These are phyloP conservation scores for Aphelocoma coerulescens DNA, from an alignment of 2,113 vertebrate species.

Conservation along the genomic window DNA sequence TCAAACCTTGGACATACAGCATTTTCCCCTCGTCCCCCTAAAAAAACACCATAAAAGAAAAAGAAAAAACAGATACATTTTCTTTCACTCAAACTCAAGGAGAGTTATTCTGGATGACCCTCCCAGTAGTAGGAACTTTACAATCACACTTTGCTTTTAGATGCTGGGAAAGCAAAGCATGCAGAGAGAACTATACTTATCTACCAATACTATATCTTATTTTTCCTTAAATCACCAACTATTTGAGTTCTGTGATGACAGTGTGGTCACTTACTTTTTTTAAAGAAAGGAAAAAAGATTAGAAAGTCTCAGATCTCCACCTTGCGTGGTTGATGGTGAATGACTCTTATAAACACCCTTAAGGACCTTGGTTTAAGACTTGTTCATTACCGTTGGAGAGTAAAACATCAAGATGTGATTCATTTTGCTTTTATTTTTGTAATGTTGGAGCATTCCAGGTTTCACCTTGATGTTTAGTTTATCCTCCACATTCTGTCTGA, in stretches of 20 bases:
- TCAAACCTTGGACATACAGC: not conserved
- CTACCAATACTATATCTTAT: not conserved
- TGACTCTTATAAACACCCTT: not conserved
- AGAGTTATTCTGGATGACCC: not conserved
- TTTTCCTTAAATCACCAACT: not conserved
- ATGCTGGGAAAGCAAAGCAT: not conserved
- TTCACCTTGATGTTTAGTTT: not conserved
- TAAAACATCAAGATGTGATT: not conserved
- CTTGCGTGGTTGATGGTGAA: not conserved
- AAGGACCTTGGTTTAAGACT: not conserved
- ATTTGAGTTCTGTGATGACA: not conserved
- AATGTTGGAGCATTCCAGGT: not conserved
- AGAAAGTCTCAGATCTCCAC: not conserved
- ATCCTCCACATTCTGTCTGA: not conserved
- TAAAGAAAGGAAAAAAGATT: not conserved
- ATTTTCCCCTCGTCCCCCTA: not conserved
- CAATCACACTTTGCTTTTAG: not conserved
- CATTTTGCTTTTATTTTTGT: not conserved
- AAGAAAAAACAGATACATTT: not conserved
- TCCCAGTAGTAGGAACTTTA: not conserved
- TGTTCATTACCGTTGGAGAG: not conserved
- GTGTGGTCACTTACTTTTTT: not conserved
- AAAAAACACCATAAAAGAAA: not conserved
- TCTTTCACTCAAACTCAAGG: not conserved
- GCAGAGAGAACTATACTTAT: not conserved